These are phyloP conservation scores for Lathronympha strigana DNA, from an alignment of 2,888 invertebrate genomes.

Conservation along the genomic window DNA sequence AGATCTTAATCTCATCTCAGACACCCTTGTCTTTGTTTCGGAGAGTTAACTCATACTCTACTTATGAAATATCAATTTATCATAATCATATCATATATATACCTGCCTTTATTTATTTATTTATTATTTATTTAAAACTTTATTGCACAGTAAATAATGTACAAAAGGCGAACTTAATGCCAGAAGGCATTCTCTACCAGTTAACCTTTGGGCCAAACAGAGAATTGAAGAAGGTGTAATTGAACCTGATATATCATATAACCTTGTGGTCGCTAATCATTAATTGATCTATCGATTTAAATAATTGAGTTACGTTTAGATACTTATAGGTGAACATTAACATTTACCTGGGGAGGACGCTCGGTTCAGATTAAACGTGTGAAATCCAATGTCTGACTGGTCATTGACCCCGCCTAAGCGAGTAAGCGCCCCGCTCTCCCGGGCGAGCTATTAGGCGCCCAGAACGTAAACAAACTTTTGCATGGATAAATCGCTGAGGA, in stretches of 20 bases:
- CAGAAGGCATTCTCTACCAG: no score
- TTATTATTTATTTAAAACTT: no score
- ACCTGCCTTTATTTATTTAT: no score
- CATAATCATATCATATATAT: no score
- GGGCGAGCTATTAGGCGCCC: slow-evolving; percentile 46
- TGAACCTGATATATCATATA: background rate
- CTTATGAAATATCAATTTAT: no score
- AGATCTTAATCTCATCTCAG: no score
- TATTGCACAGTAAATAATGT: no score
- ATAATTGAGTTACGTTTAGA: background rate
- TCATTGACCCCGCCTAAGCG: slow-evolving; percentile 62
- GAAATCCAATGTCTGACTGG: slow-evolving; percentile 51
- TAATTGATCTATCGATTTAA: background rate
- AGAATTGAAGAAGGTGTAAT: no score
- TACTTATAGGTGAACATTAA: background rate
- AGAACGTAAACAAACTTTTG: slow-evolving; percentile 70
- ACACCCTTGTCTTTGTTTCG: no score
- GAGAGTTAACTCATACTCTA: no score
- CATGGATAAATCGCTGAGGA: slow-evolving; percentile 48
- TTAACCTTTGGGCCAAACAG: no score
- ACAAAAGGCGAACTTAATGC: no score
- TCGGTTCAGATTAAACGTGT: slow-evolving; percentile 1
- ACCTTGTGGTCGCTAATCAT: background rate
- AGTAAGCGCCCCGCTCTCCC: slow-evolving; percentile 45
- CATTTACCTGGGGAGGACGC: background rate